Percentiles rank a stretch among this genome's conserved stretches.
Conservation (phyloP, 2,797 vertebrate genomes). For the Aythya fuligula region DNA sequence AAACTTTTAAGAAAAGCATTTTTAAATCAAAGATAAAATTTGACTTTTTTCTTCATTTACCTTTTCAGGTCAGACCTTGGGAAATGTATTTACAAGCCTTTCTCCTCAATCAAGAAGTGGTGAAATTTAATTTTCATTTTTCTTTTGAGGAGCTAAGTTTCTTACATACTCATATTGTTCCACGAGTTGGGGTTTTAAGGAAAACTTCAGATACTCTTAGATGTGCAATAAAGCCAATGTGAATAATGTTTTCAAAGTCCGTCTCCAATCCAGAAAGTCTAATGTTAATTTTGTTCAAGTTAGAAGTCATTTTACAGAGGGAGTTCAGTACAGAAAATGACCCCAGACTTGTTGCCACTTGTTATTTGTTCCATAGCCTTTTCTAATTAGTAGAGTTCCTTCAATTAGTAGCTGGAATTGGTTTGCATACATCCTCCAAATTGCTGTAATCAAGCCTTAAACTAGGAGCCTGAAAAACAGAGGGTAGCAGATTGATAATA, state of each 20-base stretch:
- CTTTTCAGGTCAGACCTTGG: background rate
- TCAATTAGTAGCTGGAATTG: slow-evolving; percentile 51
- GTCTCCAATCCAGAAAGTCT: background rate
- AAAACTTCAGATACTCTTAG: background rate
- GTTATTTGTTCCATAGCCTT: slow-evolving; percentile 40
- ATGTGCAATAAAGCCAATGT: background rate
- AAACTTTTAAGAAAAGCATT: background rate
- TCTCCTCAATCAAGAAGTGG: background rate
- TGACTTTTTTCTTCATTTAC: background rate
- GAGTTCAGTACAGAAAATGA: background rate
- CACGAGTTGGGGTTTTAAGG: background rate
- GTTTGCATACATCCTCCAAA: slow-evolving; percentile 53
- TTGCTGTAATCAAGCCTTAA: slow-evolving; percentile 57
- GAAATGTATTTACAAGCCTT: background rate
- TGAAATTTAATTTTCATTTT: background rate
- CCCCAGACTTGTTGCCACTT: background rate
- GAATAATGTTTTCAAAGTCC: background rate
- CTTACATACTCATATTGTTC: background rate
- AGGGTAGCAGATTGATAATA: background rate
- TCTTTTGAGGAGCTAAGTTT: background rate
- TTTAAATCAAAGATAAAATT: background rate
- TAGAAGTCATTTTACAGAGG: background rate
- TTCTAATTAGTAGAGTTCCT: slow-evolving; percentile 55
- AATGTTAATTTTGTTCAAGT: background rate
- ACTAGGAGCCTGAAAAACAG: slow-evolving; percentile 35